Evolutionary conservation across 2,797 vertebrate species (phyloP).

Genomic region (Anolis apletophallus): DNA sequence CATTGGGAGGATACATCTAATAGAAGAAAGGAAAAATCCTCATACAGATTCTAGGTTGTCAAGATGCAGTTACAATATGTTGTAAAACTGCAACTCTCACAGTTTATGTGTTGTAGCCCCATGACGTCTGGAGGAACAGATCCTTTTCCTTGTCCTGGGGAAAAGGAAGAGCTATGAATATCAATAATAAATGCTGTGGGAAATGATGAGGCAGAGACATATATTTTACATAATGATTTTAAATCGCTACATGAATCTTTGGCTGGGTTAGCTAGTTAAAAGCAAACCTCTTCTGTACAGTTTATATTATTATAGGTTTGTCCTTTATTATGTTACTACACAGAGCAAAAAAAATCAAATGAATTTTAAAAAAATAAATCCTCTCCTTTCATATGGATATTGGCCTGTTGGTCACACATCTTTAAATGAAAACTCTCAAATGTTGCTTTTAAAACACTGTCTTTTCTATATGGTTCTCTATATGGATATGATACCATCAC

Average conservation of each 20-base stretch:
- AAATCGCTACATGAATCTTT: background rate
- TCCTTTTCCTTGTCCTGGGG: too few relatives aligned
- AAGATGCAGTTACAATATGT: too few relatives aligned
- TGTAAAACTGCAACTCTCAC: too few relatives aligned
- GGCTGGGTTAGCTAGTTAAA: background rate
- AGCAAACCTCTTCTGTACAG: background rate
- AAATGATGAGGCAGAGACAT: background rate
- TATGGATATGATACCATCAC: conserved; percentile 20
- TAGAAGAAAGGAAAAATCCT: background rate
- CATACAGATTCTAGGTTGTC: background rate
- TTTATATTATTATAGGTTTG: background rate
- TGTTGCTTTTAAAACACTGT: background rate
- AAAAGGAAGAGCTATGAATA: background rate
- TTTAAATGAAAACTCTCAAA: background rate
- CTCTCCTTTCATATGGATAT: background rate
- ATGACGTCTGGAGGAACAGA: too few relatives aligned
- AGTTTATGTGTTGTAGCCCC: too few relatives aligned
- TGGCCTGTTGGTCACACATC: background rate
- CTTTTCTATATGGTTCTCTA: background rate
- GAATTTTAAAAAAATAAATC: background rate
- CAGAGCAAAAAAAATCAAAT: background rate
- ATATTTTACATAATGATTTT: background rate
- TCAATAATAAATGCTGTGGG: background rate
- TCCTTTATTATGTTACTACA: background rate
- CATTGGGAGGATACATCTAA: background rate